Conservation (phyloP, 2,113 vertebrate genomes). For the Odontesthes bonariensis region DNA sequence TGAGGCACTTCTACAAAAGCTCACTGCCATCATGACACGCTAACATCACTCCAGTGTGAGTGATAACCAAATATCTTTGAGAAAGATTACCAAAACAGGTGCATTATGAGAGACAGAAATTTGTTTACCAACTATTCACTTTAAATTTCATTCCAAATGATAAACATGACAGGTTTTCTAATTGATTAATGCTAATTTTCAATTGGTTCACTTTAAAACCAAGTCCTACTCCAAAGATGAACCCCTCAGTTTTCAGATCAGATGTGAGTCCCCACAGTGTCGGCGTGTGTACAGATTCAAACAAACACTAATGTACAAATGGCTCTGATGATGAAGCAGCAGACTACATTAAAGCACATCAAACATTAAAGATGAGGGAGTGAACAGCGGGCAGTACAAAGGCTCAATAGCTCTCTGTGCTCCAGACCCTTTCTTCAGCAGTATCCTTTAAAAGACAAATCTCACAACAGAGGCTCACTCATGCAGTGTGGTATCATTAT, state of each 20-base stretch:
- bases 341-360: constrained; percentile 67
- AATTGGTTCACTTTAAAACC: not conserved
- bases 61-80: constrained; percentile 20
- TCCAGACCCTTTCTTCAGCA: constrained; percentile 49
- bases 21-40: constrained; percentile 22
- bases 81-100: too few relatives aligned
- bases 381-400: constrained; percentile 47
- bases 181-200: not conserved
- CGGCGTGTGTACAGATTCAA: constrained; percentile 5
- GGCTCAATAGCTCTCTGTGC: constrained; percentile 43
- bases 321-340: constrained; percentile 51
- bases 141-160: not conserved
- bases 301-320: constrained; percentile 21
- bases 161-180: not conserved
- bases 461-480: constrained; percentile 54
- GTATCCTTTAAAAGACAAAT: constrained; percentile 52
- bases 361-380: constrained; percentile 62
- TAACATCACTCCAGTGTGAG: constrained; percentile 27
- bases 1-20: constrained; percentile 19
- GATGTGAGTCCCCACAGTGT: not conserved
- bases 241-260: not conserved
- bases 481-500: constrained; percentile 73
- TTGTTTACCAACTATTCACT: not conserved
- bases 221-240: not conserved
- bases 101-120: not conserved